Evolutionary conservation across 2,888 invertebrate genomes (phyloP).

Genomic region (Gryllus longicercus): DNA sequence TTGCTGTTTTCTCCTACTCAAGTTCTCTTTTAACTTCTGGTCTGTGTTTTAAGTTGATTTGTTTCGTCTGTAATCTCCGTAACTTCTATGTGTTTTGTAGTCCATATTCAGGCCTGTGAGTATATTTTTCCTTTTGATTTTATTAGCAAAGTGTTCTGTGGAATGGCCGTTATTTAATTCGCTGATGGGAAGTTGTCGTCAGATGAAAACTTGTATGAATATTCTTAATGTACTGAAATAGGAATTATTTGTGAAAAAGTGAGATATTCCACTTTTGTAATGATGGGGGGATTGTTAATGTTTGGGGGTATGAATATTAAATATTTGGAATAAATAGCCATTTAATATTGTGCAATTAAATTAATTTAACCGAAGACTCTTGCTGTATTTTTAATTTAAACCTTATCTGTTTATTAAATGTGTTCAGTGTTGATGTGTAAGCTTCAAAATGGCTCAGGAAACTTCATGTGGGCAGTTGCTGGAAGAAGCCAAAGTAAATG

Average conservation of each 20-base stretch:
- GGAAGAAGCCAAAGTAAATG: neutral
- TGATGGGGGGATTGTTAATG: neutral
- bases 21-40: neutral
- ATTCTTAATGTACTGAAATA: neutral
- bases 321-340: constrained; percentile 12
- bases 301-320: constrained; percentile 18
- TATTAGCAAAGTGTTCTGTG: constrained; percentile 12
- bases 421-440: constrained; percentile 12
- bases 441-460: neutral
- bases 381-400: constrained; percentile 20
- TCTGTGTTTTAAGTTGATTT: neutral
- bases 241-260: neutral
- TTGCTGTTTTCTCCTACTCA: neutral
- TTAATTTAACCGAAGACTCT: constrained; percentile 18
- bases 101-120: neutral
- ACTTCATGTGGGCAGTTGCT: neutral
- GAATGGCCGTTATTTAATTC: constrained; percentile 18
- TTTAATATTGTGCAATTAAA: constrained; percentile 18
- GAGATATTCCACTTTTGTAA: constrained; percentile 4
- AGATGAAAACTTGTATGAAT: neutral
- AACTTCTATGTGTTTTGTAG: constrained; percentile 6
- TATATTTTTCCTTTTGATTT: neutral
- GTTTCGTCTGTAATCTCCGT: constrained; percentile 11
- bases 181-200: constrained; percentile 12
- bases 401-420: constrained; percentile 22